Evolutionary conservation across 2,797 vertebrate species (phyloP).

Genomic region (Amazona ochrocephala): DNA sequence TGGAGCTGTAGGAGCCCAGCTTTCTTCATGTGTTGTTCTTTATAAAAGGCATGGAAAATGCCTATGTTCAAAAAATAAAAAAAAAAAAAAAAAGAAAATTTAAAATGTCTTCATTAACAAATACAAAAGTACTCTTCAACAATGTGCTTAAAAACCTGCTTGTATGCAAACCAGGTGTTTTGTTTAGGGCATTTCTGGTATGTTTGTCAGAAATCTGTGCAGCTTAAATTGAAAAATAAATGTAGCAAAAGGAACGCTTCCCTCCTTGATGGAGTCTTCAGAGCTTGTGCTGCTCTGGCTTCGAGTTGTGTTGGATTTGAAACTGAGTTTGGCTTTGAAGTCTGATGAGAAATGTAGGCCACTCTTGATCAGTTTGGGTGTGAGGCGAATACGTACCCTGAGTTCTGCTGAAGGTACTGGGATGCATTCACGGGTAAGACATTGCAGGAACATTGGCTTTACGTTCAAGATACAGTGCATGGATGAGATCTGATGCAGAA

Average conservation of each 20-base stretch:
- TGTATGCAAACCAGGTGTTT: not conserved
- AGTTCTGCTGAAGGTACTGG: not conserved
- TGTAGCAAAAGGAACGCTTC: accelerated
- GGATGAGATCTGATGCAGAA: not conserved
- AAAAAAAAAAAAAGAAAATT: not conserved
- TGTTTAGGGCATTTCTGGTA: not conserved
- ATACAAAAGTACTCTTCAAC: not conserved
- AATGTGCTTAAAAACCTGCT: not conserved
- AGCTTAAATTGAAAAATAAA: not conserved
- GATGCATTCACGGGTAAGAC: accelerated
- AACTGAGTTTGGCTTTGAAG: not conserved
- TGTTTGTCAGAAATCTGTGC: not conserved
- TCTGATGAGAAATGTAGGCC: not conserved
- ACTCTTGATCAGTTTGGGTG: too few relatives aligned
- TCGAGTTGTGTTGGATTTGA: not conserved
- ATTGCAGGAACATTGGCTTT: not conserved
- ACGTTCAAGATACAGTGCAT: not conserved
- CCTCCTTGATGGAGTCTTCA: not conserved
- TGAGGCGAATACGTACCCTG: not conserved
- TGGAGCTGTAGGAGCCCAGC: not conserved
- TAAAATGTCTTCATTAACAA: not conserved
- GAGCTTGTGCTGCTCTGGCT: not conserved
- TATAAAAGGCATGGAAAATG: not conserved
- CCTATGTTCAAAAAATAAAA: too few relatives aligned
- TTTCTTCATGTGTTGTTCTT: not conserved